phyloP scores from a whole-genome alignment of 2,113 vertebrate genomes.

The Prunella fulvescens region DNA sequence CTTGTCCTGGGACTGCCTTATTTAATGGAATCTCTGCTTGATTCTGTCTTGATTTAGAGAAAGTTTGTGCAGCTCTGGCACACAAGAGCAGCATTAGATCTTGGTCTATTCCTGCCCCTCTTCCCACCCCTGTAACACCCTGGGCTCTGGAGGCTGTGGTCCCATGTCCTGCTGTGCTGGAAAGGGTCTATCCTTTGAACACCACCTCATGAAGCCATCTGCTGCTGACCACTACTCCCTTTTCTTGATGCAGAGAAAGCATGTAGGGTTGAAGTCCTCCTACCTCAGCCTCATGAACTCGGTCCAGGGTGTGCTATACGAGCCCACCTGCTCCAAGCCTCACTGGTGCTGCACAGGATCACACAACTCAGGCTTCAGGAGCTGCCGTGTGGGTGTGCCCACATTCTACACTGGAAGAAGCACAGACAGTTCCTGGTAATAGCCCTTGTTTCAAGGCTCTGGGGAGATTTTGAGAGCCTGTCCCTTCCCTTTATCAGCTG shows the following conservation, averaged over 20 bases:
- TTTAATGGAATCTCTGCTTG: neutral
- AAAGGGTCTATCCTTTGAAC: neutral
- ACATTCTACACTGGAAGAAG: neutral
- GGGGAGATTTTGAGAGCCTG: neutral
- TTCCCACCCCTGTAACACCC: neutral
- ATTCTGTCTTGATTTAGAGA: neutral
- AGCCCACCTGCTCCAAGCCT: neutral
- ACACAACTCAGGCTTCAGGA: neutral
- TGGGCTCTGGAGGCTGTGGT: neutral
- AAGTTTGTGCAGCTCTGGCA: neutral
- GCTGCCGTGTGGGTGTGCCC: neutral
- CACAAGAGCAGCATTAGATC: neutral
- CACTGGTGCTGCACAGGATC: neutral
- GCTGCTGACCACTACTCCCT: neutral
- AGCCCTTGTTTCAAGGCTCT: conserved; percentile 3
- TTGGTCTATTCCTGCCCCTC: neutral
- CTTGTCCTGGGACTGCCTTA: neutral
- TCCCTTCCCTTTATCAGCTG: conserved; percentile 1
- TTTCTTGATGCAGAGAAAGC: neutral
- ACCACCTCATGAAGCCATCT: neutral
- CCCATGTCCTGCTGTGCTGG: rapidly evolving
- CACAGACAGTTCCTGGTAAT: conserved; percentile 11
- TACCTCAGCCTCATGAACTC: neutral
- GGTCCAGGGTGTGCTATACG: rapidly evolving
- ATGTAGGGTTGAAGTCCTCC: neutral